Conservation (phyloP, 2,113 vertebrate species). For the Porphyrio hochstetteri region DNA sequence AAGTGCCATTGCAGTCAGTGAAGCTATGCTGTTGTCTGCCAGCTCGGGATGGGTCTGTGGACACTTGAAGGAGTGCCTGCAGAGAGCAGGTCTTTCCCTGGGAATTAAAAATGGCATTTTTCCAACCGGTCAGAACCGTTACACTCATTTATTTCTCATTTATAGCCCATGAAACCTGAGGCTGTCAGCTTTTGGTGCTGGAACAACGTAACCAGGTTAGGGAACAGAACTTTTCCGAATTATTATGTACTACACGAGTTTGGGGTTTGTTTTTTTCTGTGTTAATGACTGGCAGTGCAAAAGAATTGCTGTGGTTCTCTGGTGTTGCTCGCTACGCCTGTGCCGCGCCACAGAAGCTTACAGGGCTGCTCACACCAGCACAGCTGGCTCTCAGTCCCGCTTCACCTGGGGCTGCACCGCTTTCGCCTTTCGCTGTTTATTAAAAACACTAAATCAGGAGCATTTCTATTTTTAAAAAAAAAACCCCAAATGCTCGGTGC, state of each 20-base stretch:
- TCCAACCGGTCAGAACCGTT: constrained; percentile 49
- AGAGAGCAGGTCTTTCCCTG: constrained; percentile 15
- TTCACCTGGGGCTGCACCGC: constrained; percentile 60
- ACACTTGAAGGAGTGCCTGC: neutral
- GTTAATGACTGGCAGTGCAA: constrained; percentile 57
- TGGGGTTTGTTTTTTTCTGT: constrained; percentile 23
- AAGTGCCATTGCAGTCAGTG: constrained; percentile 33
- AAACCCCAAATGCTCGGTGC: neutral
- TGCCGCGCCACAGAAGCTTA: constrained; percentile 40
- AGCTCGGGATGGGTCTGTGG: neutral
- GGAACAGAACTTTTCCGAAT: constrained; percentile 69
- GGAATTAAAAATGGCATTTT: constrained; percentile 42
- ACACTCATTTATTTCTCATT: constrained; percentile 48
- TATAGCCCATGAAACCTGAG: constrained; percentile 58
- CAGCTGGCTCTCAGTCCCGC: constrained; percentile 63
- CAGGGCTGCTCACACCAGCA: constrained; percentile 51
- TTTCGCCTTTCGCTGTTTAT: constrained; percentile 71
- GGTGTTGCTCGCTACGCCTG: constrained; percentile 30
- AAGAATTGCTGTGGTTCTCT: constrained; percentile 52
- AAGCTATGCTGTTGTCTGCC: constrained; percentile 21
- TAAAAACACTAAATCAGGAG: constrained; percentile 79
- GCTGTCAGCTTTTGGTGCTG: constrained; percentile 64
- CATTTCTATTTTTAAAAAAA: constrained; percentile 64
- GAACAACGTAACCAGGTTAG: constrained; percentile 51
- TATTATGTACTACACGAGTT: constrained; percentile 52